Conservation (phyloP, 2,888 invertebrate species). For the Agrotis segetum region DNA sequence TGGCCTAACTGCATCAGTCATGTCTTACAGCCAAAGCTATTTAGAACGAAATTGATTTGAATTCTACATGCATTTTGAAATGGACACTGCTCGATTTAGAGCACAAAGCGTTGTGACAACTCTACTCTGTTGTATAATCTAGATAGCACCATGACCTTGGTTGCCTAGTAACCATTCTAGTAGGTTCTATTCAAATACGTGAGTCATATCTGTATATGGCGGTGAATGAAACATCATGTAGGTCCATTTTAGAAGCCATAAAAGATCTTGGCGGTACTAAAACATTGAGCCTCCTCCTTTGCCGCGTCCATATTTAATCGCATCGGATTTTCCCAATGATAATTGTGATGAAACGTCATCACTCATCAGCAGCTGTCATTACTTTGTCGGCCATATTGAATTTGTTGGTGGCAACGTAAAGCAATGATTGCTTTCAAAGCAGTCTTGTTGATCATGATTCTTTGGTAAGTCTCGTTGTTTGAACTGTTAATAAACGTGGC, state of each 20-base stretch:
- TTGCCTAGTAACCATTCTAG: slow-evolving; percentile 22
- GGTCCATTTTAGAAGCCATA: slow-evolving; percentile 26
- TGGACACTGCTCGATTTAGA: background rate
- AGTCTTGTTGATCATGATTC: background rate
- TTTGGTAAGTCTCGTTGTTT: background rate
- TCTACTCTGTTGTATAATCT: slow-evolving; percentile 21
- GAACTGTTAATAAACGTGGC: no score
- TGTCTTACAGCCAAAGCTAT: background rate
- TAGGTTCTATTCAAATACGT: slow-evolving; percentile 40
- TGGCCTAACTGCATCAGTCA: background rate
- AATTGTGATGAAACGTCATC: background rate
- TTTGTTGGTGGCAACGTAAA: slow-evolving; percentile 6
- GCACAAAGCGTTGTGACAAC: slow-evolving; percentile 4
- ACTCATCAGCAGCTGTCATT: slow-evolving; percentile 18
- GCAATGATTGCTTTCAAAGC: slow-evolving; percentile 28
- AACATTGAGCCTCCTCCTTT: slow-evolving; percentile 7
- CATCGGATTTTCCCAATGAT: slow-evolving; percentile 19
- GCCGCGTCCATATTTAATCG: background rate
- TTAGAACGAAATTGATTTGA: background rate
- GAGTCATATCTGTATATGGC: slow-evolving; percentile 50
- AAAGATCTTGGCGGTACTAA: slow-evolving; percentile 26
- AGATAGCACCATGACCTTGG: slow-evolving; percentile 42
- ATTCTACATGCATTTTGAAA: slow-evolving; percentile 1
- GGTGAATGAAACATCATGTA: slow-evolving; percentile 36
- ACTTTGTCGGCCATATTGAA: slow-evolving; percentile 14